Evolutionary conservation across 2,797 vertebrate genomes (phyloP).

Genomic region (Lindbergichthys nudifrons): DNA sequence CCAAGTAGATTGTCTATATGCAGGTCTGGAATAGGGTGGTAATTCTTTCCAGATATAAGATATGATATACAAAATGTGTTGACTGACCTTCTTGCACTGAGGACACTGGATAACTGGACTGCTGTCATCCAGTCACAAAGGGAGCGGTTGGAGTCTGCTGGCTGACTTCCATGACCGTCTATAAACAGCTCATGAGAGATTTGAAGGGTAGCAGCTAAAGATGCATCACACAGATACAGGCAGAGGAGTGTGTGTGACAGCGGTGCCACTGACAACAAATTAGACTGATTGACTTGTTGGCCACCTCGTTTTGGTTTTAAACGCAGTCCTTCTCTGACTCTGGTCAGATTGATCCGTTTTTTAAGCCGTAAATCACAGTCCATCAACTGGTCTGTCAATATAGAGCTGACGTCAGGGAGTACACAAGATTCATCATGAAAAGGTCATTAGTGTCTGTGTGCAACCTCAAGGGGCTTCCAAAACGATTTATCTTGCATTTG

Average conservation of each 20-base stretch:
- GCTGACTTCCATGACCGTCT: slow-evolving; percentile 45
- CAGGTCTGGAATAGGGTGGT: not conserved
- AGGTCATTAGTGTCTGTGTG: slow-evolving; percentile 46
- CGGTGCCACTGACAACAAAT: not conserved
- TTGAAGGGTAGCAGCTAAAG: slow-evolving; percentile 51
- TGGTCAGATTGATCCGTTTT: slow-evolving; percentile 13
- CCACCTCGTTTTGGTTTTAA: slow-evolving; percentile 16
- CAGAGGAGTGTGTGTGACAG: slow-evolving; percentile 6
- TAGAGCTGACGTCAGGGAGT: slow-evolving; percentile 21
- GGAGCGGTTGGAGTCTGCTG: slow-evolving; percentile 36
- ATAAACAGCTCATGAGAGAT: slow-evolving; percentile 58
- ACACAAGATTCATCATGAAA: slow-evolving; percentile 64
- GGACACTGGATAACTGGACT: slow-evolving; percentile 33
- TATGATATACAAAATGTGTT: slow-evolving; percentile 26
- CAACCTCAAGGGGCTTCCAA: slow-evolving; percentile 14
- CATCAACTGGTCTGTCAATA: slow-evolving; percentile 37
- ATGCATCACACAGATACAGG: slow-evolving; percentile 18
- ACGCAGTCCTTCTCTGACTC: slow-evolving; percentile 1
- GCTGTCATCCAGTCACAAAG: slow-evolving; percentile 30
- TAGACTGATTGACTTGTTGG: not conserved
- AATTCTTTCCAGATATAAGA: not conserved
- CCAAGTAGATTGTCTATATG: not conserved
- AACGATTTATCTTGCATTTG: not conserved
- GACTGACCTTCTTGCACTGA: slow-evolving; percentile 24
- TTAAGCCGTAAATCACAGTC: slow-evolving; percentile 27